Evolutionary conservation across 2,797 vertebrate species (phyloP), one percentile per base, ranked within the genome.

Genomic region (Pipistrellus nathusii): DNA sequence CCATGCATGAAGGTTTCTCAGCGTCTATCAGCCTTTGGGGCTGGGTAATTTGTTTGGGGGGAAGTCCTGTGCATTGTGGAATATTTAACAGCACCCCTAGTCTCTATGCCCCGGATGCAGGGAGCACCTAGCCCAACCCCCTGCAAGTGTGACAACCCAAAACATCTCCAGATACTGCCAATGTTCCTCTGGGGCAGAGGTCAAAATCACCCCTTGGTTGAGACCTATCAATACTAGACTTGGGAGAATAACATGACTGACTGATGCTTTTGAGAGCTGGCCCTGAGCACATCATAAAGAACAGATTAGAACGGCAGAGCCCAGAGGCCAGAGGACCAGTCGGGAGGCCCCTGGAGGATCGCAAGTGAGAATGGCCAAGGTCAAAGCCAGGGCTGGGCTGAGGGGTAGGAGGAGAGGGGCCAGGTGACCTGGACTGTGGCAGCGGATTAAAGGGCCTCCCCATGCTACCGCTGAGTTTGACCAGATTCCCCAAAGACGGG

Each of bases 381-480:
- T 11, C 17, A 59, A 91, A 82, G 82, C 77, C 13, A 35, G 15
- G 55, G 25, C 35, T 6, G 55, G 46, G 41, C 66, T 64, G 10
- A 17, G 72, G 77, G 35, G 13, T 51, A 35, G 71, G 20, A 48
- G 38, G 57, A 46, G 30, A 6, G 17, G n/a, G 55, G 21, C 55
- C 48, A 9, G 30, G 59, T 8, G 73, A 85, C 57, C 15, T n/a
- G 27, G 72, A 23, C 27, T 11, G 8, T 30, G 30, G 46, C 46
- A 66, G 55, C 4, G 0, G 30, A n/a, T 68, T 11, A 21, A 21
- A 32, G 64, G 85, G 25, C 3, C 35, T 13, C 7, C 41, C 8
- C 6, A 27, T 8, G 8, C 38, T 30, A 8, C 8, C 0, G 0
- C 23, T 17, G 51, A 83, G n/a, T 68, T 88, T 76, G 73, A 44